Conservation (phyloP, 2,888 invertebrate genomes). For the Suillia variegata region DNA sequence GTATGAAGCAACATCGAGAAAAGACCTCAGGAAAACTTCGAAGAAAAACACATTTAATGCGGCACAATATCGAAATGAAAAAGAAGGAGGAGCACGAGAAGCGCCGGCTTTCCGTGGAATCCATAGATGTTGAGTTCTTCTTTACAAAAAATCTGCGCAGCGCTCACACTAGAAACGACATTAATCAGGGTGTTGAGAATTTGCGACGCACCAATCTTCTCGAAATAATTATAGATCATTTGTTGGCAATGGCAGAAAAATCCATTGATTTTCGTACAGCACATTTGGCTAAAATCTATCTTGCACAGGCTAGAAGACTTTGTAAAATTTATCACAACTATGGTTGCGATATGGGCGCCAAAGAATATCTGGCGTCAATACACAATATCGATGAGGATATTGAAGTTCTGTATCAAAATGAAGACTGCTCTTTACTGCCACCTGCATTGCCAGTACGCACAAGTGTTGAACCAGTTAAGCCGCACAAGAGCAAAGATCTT, state of each 20-base stretch:
- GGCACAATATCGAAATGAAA: conserved; percentile 42
- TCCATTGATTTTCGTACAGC: conserved; percentile 68
- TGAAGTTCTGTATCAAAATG: conserved; percentile 47
- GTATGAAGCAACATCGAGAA: conserved; percentile 63
- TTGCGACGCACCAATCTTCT: conserved; percentile 69
- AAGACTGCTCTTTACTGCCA: conserved; percentile 30
- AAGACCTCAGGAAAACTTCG: conserved; percentile 65
- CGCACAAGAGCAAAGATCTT: conserved; percentile 13
- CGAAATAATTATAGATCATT: conserved; percentile 74
- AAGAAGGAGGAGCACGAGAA: conserved; percentile 37
- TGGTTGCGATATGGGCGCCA: conserved; percentile 64
- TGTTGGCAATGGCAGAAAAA: conserved; percentile 72
- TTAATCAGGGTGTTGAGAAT: conserved; percentile 63
- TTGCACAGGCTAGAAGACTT: conserved; percentile 73
- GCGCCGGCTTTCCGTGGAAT: conserved; percentile 59
- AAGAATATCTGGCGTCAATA: conserved; percentile 65
- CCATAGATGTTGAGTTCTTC: conserved; percentile 64
- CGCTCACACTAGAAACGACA: too few relatives aligned
- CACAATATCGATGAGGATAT: conserved; percentile 62
- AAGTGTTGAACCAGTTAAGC: conserved; percentile 39
- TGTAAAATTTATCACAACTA: conserved; percentile 67
- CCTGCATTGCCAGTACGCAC: conserved; percentile 45
- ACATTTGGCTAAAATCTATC: conserved; percentile 69
- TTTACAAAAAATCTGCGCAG: conserved; percentile 35
- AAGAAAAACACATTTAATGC: conserved; percentile 59